Conservation (phyloP, 2,888 invertebrate species). For the Orthosia gracilis region DNA sequence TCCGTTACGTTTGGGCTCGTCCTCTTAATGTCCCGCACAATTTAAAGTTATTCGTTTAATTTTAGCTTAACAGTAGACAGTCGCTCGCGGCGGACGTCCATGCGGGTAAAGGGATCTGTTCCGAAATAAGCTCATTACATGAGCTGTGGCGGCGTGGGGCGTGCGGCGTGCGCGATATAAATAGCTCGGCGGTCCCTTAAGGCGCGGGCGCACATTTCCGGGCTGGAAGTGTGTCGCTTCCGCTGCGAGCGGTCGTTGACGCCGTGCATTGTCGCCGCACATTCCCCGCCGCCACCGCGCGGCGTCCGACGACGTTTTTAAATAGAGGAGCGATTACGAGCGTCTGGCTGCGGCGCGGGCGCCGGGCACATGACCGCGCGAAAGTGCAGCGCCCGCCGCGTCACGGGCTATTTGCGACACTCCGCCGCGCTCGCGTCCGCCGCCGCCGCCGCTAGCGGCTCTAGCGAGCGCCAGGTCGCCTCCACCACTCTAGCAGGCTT, state of each 20-base stretch:
- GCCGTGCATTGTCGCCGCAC: slow-evolving; percentile 87
- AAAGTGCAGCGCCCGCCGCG: slow-evolving; percentile 90
- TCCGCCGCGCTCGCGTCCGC: slow-evolving; percentile 50
- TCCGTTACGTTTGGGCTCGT: slow-evolving; percentile 19
- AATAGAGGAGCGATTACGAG: slow-evolving; percentile 89
- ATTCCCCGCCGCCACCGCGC: slow-evolving; percentile 88
- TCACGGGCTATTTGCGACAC: slow-evolving; percentile 89
- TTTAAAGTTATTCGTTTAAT: slow-evolving; percentile 40
- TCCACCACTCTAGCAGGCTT: slow-evolving; percentile 1
- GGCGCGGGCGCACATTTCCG: slow-evolving; percentile 90
- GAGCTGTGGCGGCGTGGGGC: slow-evolving; percentile 71
- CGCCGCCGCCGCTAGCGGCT: slow-evolving; percentile 21
- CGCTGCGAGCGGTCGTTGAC: slow-evolving; percentile 90
- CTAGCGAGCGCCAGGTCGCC: background rate
- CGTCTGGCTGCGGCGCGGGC: slow-evolving; percentile 88
- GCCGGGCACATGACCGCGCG: slow-evolving; percentile 89
- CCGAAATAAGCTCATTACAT: slow-evolving; percentile 84
- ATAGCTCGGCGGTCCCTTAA: slow-evolving; percentile 88
- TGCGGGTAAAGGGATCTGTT: slow-evolving; percentile 73
- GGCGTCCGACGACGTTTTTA: slow-evolving; percentile 88
- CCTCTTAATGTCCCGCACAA: slow-evolving; percentile 41
- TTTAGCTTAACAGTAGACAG: slow-evolving; percentile 52
- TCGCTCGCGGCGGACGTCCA: slow-evolving; percentile 52
- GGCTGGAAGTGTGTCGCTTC: slow-evolving; percentile 91
- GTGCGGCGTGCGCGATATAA: slow-evolving; percentile 83